These are phyloP conservation scores for Tokudaia tokunoshimensis DNA, from an alignment of 2,797 vertebrate species.

Conservation along the genomic window DNA sequence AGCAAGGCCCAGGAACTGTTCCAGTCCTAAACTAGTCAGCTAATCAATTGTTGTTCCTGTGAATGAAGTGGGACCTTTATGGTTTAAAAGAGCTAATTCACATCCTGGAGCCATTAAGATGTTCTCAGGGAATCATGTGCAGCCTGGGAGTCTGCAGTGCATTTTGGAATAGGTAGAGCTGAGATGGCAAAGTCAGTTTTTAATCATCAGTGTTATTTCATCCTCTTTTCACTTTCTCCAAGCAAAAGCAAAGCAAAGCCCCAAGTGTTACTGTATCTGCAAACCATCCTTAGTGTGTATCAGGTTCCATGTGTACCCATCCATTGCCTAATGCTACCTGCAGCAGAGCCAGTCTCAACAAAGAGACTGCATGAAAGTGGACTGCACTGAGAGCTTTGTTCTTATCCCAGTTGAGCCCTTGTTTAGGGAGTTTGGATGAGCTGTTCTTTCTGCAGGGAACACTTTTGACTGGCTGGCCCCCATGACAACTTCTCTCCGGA, in stretches of 20 bases:
- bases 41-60: constrained; percentile 27
- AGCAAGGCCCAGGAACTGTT: background rate
- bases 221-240: background rate
- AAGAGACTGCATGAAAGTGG: background rate
- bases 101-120: background rate
- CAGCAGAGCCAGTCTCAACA: background rate
- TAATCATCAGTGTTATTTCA: constrained; percentile 41
- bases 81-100: background rate
- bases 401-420: background rate
- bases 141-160: background rate
- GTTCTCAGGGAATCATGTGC: background rate
- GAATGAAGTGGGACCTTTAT: constrained; percentile 21
- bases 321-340: background rate
- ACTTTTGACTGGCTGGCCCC: background rate
- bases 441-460: background rate
- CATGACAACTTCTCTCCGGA: background rate
- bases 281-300: background rate
- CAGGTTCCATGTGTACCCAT: background rate
- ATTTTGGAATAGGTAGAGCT: constrained; percentile 53
- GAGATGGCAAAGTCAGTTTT: constrained; percentile 40
- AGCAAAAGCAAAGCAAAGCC: background rate
- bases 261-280: background rate
- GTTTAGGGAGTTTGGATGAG: background rate
- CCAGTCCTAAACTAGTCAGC: background rate
- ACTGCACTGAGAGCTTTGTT: background rate